A percentile compares a stretch with the other conserved stretches of the same genome.
Conservation (phyloP, 1,140 invertebrate genomes). For the Euglossa dilemma region DNA sequence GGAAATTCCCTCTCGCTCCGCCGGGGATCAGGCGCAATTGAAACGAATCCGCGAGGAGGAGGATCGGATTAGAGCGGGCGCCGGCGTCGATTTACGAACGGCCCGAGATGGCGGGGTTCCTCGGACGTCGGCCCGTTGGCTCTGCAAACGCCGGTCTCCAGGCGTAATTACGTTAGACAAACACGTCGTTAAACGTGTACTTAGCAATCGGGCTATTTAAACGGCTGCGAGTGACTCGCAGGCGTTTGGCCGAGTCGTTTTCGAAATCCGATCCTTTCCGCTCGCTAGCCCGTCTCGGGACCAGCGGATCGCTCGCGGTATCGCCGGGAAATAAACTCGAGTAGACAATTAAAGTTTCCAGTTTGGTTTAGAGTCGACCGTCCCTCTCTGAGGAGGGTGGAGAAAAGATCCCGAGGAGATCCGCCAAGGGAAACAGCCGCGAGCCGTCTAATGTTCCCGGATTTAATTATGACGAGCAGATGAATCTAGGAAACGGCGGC, state of each 20-base stretch:
- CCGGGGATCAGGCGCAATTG: neutral
- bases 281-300: too few species aligned
- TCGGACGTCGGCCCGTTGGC: neutral
- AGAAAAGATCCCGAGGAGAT: neutral
- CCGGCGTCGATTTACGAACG: neutral
- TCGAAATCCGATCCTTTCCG: neutral
- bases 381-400: too few species aligned
- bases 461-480: slow-evolving; percentile 27
- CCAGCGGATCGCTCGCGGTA: too few species aligned
- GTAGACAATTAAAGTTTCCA: slow-evolving; percentile 9
- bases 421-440: neutral
- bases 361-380: too few species aligned
- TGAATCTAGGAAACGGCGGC: slow-evolving; percentile 10
- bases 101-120: too few species aligned
- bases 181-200: slow-evolving; percentile 5
- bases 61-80: neutral
- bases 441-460: slow-evolving; percentile 5
- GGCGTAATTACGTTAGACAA: slow-evolving; percentile 31
- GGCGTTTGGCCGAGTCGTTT: neutral
- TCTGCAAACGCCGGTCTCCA: slow-evolving; percentile 8
- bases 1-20: neutral
- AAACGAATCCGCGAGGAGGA: neutral
- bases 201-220: slow-evolving; percentile 20
- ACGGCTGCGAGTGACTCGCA: neutral
- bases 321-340: neutral